Base-by-base conservation (phyloP, 2,797 vertebrate species). In the Ataeniobius toweri region DNA sequence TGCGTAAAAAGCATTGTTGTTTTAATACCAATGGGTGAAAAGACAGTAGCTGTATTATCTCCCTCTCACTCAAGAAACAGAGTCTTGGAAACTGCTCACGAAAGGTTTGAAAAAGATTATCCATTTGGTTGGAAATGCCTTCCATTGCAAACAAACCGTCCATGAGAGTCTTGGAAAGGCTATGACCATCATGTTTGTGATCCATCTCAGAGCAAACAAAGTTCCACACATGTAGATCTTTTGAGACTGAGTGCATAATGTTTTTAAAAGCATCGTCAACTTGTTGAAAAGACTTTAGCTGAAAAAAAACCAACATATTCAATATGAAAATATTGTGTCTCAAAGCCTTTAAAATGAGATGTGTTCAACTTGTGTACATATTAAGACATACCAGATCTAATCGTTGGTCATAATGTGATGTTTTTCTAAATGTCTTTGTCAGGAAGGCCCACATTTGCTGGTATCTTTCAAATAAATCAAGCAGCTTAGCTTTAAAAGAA, bases 371-470 rank as follows among this genome's bases (percentile, higher is more conserved):
- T 75, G 1, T 73, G 24, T 50, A 13, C 4, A 20, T 0, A 70
- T 1, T 51, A 3, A 0, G 18, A 88, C 95, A 79, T 93, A 98
- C 97, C 96, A 96, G 79, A 51, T 95, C 92, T 18, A 48, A 13
- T 70, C 72, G 89, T 80, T 94, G 91, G 70, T 89, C 76, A 59
- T 28, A 44, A 3, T 93, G 82, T 76, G 91, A 89, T 89, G 92
- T 92, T 77, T 95, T 95, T 75, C 92, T 68, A 2, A 96, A 95
- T 59, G 94, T 89, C 79, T 94, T 96, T 67, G 92, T 95, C 80
- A 98, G 86, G 81, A 96, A 97, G 50, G 93, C 85, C 97, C 96
- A 98, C 67, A 90, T 93, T 73, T 95, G 86, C 85, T 97, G 97
- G 89, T 95, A 97, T 83, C 81, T 91, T 88, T 95, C 89, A 91